Percentiles rank a stretch among this genome's conserved stretches.
Evolutionary conservation across 2,888 invertebrate genomes (phyloP).

Genomic region (Caenorhabditis uteleia): DNA sequence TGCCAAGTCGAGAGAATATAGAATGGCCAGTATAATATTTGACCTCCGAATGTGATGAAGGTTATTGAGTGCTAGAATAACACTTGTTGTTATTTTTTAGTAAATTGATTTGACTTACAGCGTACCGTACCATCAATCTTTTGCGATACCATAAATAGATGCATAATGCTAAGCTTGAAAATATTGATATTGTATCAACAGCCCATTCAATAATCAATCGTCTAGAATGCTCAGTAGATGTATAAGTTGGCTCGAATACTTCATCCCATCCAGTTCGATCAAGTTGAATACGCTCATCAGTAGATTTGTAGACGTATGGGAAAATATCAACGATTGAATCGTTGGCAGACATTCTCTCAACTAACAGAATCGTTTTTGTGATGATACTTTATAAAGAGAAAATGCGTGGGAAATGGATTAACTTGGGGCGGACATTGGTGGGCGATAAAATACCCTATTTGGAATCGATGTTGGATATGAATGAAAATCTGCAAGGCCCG

Average conservation of each 20-base stretch:
- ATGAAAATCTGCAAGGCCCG: too few relatives aligned
- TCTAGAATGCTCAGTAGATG: conserved; percentile 15
- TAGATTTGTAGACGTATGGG: too few relatives aligned
- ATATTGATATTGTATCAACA: conserved; percentile 12
- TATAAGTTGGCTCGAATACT: conserved; percentile 29
- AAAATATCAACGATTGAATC: too few relatives aligned
- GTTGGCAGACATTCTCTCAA: too few relatives aligned
- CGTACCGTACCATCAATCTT: conserved; percentile 13
- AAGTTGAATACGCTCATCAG: too few relatives aligned
- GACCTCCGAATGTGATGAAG: conserved; percentile 18
- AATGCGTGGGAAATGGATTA: too few relatives aligned
- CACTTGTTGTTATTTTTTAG: neutral
- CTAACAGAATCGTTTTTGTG: too few relatives aligned
- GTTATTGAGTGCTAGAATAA: conserved; percentile 23
- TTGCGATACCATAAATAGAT: conserved; percentile 20
- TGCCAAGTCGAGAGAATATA: conserved; percentile 31
- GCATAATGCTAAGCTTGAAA: conserved; percentile 13
- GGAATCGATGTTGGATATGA: too few relatives aligned
- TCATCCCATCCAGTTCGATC: conserved; percentile 37
- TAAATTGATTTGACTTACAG: conserved; percentile 6
- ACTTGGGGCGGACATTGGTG: too few relatives aligned
- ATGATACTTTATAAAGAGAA: too few relatives aligned
- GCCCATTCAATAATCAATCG: conserved; percentile 24
- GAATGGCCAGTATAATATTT: conserved; percentile 30
- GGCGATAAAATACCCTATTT: too few relatives aligned